Conservation (phyloP, 37 sponge, comb jelly and placozoan species). For the Haliclona indistincta region DNA sequence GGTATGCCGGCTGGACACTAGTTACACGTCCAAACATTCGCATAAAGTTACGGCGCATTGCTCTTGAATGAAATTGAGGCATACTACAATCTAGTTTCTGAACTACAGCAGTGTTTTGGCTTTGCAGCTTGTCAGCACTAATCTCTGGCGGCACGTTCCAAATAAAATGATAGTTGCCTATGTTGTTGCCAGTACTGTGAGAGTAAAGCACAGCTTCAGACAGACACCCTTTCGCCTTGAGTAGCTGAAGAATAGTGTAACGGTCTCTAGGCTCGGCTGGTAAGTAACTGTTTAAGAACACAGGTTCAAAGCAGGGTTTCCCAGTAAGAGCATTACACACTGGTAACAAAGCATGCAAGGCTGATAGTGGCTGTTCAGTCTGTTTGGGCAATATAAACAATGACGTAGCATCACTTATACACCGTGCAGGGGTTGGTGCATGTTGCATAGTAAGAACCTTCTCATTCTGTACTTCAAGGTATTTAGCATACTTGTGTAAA, state of each 20-base stretch:
- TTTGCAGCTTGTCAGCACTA: neutral
- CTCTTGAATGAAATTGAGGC: slow-evolving; percentile 6
- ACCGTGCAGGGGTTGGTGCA: slow-evolving; percentile 1
- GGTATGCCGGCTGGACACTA: neutral
- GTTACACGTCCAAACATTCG: neutral
- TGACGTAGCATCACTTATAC: neutral
- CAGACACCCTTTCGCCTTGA: slow-evolving; percentile 10
- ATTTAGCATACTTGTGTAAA: slow-evolving; percentile 14
- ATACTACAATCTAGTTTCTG: neutral
- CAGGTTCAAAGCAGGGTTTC: neutral
- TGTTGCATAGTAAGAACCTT: slow-evolving; percentile 17
- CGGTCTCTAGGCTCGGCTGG: slow-evolving; percentile 1
- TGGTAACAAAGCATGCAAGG: neutral
- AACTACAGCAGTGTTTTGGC: neutral
- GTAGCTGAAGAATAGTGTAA: neutral
- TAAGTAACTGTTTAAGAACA: neutral
- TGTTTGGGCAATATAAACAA: slow-evolving; percentile 1
- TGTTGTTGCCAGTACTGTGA: slow-evolving; percentile 9
- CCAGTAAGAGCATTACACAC: slow-evolving; percentile 1
- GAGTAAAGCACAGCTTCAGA: slow-evolving; percentile 10
- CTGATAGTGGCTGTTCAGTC: neutral
- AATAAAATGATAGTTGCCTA: neutral
- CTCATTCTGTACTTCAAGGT: slow-evolving; percentile 15
- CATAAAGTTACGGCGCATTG: slow-evolving; percentile 6
- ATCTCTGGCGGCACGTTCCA: neutral